Evolutionary conservation across 2,113 vertebrate species (phyloP), one percentile per base, ranked within the genome.

Genomic region (Galeopterus variegatus): DNA sequence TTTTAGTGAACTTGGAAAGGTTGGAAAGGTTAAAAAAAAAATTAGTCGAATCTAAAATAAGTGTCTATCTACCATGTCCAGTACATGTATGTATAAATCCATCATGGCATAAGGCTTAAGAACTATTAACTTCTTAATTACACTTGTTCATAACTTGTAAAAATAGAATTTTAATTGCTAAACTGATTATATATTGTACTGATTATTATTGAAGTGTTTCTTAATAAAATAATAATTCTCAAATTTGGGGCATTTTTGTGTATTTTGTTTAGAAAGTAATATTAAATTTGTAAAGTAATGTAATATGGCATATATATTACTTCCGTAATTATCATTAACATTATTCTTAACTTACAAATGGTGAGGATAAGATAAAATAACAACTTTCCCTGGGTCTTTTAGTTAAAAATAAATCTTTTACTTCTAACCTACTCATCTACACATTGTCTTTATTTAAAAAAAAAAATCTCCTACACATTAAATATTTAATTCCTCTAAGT

Each of bases 401-500:
- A 62, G 23, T 54, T 90, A 94, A 93, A 94, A 81, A 54, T 93
- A 91, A 91, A 76, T 75, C 83, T 81, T 84, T 97, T 50, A 54
- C 21, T 85, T 31, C 33, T 9, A 67, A 87, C 8, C 6, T 52
- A 82, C 62, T 95, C 31, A 89, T 90, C 45, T 94, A 54, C 54
- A 96, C 12, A 69, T 76, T 82, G 31, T 84, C 41, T 85, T 77
- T 80, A 60, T 7, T 65, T 56, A 41, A 77, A 62, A 70, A 50
- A n/a, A 26, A 62, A 69, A 73, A 84, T 84, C 17, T 56, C 81
- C 45, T 79, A n/a, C n/a, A 52, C 14, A 48, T 90, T 90, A 98
- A 97, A 93, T 85, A 97, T 95, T 95, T 94, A 90, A 83, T 92
- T 95, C 50, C 31, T 89, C 36, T 97, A 90, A 88, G 88, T 94